A percentile compares a stretch with the other conserved stretches of the same genome.
phyloP scores from a whole-genome alignment of 2,797 vertebrate genomes.

The Centroberyx gerrardi region DNA sequence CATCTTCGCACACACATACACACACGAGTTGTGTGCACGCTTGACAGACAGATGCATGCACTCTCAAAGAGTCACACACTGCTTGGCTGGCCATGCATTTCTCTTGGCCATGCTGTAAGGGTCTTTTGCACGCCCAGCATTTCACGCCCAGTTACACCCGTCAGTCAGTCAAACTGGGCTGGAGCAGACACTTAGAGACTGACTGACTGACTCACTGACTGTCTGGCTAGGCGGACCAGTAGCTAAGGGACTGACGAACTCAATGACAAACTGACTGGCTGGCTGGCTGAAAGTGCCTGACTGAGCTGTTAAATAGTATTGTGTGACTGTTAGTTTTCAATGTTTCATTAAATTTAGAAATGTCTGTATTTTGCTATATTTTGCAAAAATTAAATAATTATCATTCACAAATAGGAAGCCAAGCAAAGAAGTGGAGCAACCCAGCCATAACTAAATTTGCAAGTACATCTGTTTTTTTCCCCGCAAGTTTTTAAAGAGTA shows the following conservation, averaged over 20 bases:
- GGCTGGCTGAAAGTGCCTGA: background rate
- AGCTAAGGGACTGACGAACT: background rate
- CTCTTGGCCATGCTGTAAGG: slow-evolving; percentile 4
- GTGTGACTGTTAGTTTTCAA: slow-evolving; percentile 12
- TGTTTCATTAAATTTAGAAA: slow-evolving; percentile 24
- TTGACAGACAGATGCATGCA: slow-evolving; percentile 44
- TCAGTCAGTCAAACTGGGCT: slow-evolving; percentile 51
- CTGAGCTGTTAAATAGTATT: no score
- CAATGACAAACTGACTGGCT: background rate
- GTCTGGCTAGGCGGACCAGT: background rate
- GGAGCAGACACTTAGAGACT: slow-evolving; percentile 20
- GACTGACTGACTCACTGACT: slow-evolving; percentile 31
- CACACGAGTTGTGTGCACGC: slow-evolving; percentile 29
- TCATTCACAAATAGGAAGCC: background rate
- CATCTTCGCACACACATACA: slow-evolving; percentile 30
- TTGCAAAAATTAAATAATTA: background rate
- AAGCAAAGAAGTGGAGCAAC: background rate
- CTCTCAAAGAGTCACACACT: slow-evolving; percentile 1
- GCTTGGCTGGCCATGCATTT: slow-evolving; percentile 58
- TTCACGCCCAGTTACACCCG: slow-evolving; percentile 29
- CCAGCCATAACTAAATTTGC: no score
- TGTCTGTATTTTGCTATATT: slow-evolving; percentile 3
- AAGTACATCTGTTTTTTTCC: no score
- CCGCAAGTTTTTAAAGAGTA: no score
- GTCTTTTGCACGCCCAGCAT: slow-evolving; percentile 1